phyloP scores from a whole-genome alignment of 1,140 invertebrate species.

The Lamellibrachia luymesi region DNA sequence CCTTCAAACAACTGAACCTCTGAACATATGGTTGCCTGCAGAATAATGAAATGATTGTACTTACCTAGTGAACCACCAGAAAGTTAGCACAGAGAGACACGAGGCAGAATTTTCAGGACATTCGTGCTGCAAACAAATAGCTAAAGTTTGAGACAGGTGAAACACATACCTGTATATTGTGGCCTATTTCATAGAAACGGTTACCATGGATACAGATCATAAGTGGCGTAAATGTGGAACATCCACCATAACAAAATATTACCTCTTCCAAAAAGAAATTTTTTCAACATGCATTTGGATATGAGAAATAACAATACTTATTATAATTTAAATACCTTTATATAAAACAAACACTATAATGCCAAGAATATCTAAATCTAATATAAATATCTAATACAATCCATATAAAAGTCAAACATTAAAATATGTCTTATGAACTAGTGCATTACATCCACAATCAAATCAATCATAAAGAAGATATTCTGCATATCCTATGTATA shows the following conservation, averaged over 20 bases:
- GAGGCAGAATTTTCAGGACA: conserved; percentile 84
- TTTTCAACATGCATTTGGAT: background rate
- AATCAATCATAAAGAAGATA: background rate
- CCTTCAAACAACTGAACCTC: no score
- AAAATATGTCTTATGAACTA: no score
- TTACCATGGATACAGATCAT: background rate
- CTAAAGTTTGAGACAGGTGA: background rate
- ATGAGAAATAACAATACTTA: background rate
- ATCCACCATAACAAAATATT: background rate
- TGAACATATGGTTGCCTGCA: no score
- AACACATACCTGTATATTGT: background rate
- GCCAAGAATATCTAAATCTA: no score
- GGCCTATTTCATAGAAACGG: background rate
- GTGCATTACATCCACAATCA: background rate
- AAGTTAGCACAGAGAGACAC: conserved; percentile 83
- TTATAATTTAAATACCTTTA: no score
- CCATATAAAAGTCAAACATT: no score
- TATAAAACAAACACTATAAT: no score
- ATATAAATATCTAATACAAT: no score
- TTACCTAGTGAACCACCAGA: conserved; percentile 84
- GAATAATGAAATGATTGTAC: background rate
- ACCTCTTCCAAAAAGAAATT: background rate
- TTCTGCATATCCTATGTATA: background rate
- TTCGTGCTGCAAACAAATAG: conserved; percentile 66
- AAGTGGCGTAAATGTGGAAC: background rate